Percentiles rank a stretch among this genome's conserved stretches.
phyloP scores from a whole-genome alignment of 2,797 vertebrate species.

The Sebastolobus alascanus region DNA sequence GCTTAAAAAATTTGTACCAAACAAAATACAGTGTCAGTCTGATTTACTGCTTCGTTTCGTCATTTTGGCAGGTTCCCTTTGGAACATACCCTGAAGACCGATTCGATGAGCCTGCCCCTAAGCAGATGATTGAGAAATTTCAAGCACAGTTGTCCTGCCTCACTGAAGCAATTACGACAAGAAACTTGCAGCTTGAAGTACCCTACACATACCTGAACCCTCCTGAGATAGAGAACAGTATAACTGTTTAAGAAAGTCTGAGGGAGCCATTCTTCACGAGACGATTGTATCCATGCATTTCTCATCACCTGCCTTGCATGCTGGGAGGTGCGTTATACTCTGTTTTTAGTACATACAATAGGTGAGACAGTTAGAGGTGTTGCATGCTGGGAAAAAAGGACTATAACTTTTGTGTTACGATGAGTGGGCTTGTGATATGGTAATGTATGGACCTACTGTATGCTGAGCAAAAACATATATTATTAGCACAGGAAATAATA shows the following conservation, averaged over 20 bases:
- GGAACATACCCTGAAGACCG: constrained; percentile 79
- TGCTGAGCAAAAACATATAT: not conserved
- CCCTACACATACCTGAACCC: constrained; percentile 76
- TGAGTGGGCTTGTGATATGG: not conserved
- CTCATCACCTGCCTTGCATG: not conserved
- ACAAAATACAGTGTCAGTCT: not conserved
- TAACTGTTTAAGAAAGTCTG: constrained; percentile 25
- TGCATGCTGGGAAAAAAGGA: not conserved
- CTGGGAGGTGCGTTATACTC: not conserved
- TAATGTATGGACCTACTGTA: not conserved
- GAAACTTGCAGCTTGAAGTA: constrained; percentile 74
- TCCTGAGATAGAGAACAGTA: constrained; percentile 55
- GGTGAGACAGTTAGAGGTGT: not conserved
- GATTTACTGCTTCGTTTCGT: not conserved
- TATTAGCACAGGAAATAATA: not conserved
- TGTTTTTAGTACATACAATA: not conserved
- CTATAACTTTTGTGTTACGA: not conserved
- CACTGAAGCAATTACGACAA: constrained; percentile 68
- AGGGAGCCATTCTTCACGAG: not conserved
- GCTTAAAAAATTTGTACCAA: not conserved
- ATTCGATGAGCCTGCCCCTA: constrained; percentile 67
- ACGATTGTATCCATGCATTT: not conserved
- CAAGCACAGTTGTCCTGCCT: constrained; percentile 72
- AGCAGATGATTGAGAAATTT: constrained; percentile 73
- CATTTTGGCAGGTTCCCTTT: constrained; percentile 72